Base-by-base conservation (phyloP, 2,888 invertebrate species). In the Diadegma fenestrale region DNA sequence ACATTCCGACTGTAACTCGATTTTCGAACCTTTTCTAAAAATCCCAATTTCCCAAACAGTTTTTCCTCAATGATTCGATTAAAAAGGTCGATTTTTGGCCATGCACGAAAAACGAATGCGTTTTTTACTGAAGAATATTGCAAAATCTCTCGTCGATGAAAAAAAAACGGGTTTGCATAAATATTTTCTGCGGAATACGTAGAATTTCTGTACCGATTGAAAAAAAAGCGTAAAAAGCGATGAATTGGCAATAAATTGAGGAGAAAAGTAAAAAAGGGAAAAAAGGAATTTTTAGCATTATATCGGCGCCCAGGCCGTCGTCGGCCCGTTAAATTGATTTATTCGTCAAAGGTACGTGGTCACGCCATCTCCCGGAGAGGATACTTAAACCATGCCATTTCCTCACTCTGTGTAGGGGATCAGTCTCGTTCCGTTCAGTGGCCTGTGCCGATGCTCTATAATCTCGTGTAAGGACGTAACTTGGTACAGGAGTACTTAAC, bases 271-370 rank as follows among this genome's bases (percentile, higher is more conserved):
- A 78, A 75, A 77, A 66, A 45, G 22, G n/a, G n/a, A n/a, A 26
- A 33, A 26, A 61, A 77, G 72, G 68, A 71, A 48, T 72, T 64
- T 64, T 66, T 72, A 72, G 77, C 77, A 68, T 41, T 19, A 82
- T 43, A 71, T 82, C 69, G 69, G 69, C 80, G 69, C 75, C 79
- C 43, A 45, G 71, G 63, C 75, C 75, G 85, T 81, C 86, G 80
- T 80, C 84, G 68, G 81, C 71, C 83, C 87, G 85, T 86, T 88
- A 87, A 87, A 88, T 87, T 88, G 88, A 88, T 88, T 88, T 88
- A 88, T 88, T 73, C 72, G 66, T 78, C 82, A 86, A 80, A 87
- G 82, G 72, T 87, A 77, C 75, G 81, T 73, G 87, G 87, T 85
- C 87, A 87, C 87, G 88, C 85, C 81, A 87, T 86, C 81, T 83